phyloP scores from a whole-genome alignment of 2,797 vertebrate genomes.

The Chiroxiphia lanceolata region DNA sequence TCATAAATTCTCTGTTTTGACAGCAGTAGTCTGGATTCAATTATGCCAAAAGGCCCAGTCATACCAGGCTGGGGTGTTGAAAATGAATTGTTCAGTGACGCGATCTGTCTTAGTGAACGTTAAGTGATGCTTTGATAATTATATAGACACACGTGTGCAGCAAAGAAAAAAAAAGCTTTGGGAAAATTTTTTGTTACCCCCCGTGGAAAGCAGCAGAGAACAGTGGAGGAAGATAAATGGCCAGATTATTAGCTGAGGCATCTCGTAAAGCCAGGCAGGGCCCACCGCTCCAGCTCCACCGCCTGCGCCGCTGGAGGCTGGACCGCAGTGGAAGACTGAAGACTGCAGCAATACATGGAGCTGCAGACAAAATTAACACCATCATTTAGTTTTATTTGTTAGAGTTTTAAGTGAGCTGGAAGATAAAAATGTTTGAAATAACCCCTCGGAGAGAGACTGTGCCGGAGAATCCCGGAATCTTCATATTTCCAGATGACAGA shows the following conservation, averaged over 20 bases:
- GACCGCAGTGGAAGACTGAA: constrained; percentile 31
- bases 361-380: constrained; percentile 60
- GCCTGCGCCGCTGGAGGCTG: background rate
- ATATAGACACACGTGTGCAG: constrained; percentile 1
- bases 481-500: constrained; percentile 17
- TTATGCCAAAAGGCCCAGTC: constrained; percentile 61
- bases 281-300: background rate
- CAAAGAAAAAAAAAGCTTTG: background rate
- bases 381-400: constrained; percentile 68
- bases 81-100: constrained; percentile 65
- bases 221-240: constrained; percentile 4
- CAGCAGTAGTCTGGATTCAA: constrained; percentile 72
- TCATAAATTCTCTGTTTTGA: constrained; percentile 75
- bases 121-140: constrained; percentile 67
- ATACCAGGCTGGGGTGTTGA: constrained; percentile 37
- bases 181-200: constrained; percentile 18
- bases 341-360: constrained; percentile 31
- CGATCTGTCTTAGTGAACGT: constrained; percentile 26
- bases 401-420: constrained; percentile 32
- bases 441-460: constrained; percentile 7
- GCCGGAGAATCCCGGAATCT: background rate
- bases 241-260: constrained; percentile 4
- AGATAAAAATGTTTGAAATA: constrained; percentile 49
- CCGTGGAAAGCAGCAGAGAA: background rate
- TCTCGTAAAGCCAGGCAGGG: background rate